Base-by-base conservation (phyloP, 2,888 invertebrate species). In the Scaptomyza flava region DNA sequence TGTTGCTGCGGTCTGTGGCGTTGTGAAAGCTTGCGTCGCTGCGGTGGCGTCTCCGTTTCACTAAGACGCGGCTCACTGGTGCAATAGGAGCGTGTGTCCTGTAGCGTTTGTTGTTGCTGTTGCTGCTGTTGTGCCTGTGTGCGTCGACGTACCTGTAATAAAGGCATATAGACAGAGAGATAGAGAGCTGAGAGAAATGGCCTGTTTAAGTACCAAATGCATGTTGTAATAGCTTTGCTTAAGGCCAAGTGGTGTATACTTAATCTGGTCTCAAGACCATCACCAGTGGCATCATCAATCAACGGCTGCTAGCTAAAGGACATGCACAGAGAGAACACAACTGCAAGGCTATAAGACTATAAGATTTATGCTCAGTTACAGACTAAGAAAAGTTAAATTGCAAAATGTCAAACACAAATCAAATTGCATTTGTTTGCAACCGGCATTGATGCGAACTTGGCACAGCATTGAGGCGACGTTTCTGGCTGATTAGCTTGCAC, bases 61-160 rank as follows among this genome's bases (percentile, higher is more conserved):
- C 93, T 93, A 53, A 95, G 91, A 81, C 94, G 93, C 20, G 94
- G 94, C 86, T 94, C 94, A 91, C 94, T 95, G 89, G 93, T 94
- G 88, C 94, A 94, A 78, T 93, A 94, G 31, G 93, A 92, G 77
- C 93, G 93, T 52, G 91, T 86, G 60, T 92, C 91, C 80, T 91
- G 91, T 56, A 92, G 87, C 76, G 91, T 90, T 20, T 90, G 85
- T 34, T 90, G 87, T 14, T 90, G 91, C 31, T 89, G 91, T 59
- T 90, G 91, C 60, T 90, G 90, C 79, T 89, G 90, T 64, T 90
- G 88, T 6, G 90, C 77, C 81, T 90, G 89, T 23, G 90, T 89
- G 84, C 91, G 90, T 68, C 91, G 87, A 41, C 92, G 89, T 62
- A 92, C 91, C 92, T 92, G 74, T 17, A 14, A 7, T 41, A 12